Base-by-base conservation (phyloP, 2,888 invertebrate species). In the Poecilobothrus nobilitatus region DNA sequence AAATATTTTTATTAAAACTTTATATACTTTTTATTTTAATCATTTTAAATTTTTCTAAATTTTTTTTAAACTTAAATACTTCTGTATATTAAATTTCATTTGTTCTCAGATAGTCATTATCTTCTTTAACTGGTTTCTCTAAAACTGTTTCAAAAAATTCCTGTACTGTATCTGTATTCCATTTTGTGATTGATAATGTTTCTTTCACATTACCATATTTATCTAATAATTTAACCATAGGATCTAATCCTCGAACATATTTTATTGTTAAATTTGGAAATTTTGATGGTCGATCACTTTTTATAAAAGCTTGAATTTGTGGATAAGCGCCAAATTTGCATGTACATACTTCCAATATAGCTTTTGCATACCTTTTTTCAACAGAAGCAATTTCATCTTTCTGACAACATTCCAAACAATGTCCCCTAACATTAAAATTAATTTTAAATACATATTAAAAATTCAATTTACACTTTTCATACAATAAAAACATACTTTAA, bases 291-390 rank as follows among this genome's bases (percentile, higher is more conserved):
- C 91, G 85, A 73, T 95, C 94, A 81, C 97, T 94, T 81, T 95
- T 97, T 67, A 97, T 92, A 80, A 99, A 99, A 21, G 98, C 98
- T 85, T 97, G 94, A 76, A 97, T 95, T 85, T 98, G 97, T 63
- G 98, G 97, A 86, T 95, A 98, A 9, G 95, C 91, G 70, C 95
- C 95, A 84, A 98, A 95, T 85, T 98, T 98, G 83, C 98, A 99
- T 67, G 96, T 96, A 79, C 98, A 99, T 8, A 98, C 96, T 86
- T 97, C 95, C 63, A 99, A 84, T 70, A 94, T 88, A 0, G 97
- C 98, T 79, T 89, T 91, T 0, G 96, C 92, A 80, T 95, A 98
- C 70, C 90, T 89, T 83, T 91, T 91, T 68, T 86, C 83, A 15
- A 85, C 85, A 2, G 87, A 85, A 8, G 86, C 85, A 63, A 84